phyloP scores from a whole-genome alignment of 2,113 vertebrate genomes.

The Prinia subflava region DNA sequence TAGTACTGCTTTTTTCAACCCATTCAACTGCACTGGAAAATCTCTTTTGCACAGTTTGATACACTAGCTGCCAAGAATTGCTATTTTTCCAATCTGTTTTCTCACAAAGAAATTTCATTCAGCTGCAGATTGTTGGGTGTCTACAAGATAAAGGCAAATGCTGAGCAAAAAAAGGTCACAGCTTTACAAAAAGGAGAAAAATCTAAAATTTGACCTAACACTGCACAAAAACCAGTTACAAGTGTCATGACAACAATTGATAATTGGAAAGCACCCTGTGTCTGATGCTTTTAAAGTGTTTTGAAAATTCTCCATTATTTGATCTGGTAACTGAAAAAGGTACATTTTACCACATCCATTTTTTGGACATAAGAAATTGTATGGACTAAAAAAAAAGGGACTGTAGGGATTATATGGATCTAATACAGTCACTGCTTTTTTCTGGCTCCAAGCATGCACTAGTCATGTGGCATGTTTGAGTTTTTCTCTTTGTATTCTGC shows the following conservation, averaged over 20 bases:
- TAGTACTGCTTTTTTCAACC: background rate
- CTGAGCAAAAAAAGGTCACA: background rate
- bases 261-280: background rate
- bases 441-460: background rate
- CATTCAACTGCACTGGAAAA: background rate
- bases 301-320: background rate
- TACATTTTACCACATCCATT: background rate
- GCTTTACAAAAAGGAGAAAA: background rate
- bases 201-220: background rate
- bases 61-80: conserved; percentile 10
- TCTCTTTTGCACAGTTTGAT: conserved; percentile 38
- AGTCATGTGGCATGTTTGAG: background rate
- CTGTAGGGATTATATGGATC: background rate
- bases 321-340: background rate
- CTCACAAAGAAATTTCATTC: conserved; percentile 28
- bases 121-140: background rate
- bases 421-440: background rate
- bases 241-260: background rate
- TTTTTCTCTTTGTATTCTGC: background rate
- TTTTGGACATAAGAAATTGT: background rate
- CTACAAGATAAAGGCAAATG: background rate
- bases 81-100: background rate
- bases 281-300: background rate
- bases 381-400: background rate
- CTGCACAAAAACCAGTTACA: background rate